A percentile compares a stretch with the other conserved stretches of the same genome.
Evolutionary conservation across 2,797 vertebrate genomes (phyloP).

Genomic region (Merluccius polli): DNA sequence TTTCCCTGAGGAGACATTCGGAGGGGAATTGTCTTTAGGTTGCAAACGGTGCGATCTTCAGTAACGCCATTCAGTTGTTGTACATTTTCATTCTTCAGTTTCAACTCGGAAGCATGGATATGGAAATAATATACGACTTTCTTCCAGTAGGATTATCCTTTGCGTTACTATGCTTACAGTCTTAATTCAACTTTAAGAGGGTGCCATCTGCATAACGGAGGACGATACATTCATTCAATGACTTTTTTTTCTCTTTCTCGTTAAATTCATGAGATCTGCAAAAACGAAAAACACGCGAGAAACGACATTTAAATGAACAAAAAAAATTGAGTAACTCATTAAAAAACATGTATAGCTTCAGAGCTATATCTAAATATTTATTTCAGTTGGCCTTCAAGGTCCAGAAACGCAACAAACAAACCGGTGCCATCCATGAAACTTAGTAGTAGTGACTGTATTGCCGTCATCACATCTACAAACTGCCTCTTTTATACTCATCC

Average conservation of each 20-base stretch:
- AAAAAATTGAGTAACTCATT: not conserved
- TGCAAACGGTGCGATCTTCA: not conserved
- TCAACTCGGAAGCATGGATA: not conserved
- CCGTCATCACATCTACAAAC: constrained; percentile 37
- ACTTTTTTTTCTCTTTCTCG: not conserved
- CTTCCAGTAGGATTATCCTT: not conserved
- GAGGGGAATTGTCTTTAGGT: not conserved
- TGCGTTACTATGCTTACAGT: not conserved
- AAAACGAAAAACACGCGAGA: not conserved
- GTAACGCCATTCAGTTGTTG: not conserved
- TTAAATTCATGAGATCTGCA: not conserved
- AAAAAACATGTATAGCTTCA: not conserved
- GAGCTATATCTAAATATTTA: not conserved
- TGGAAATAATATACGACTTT: not conserved
- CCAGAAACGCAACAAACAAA: not conserved
- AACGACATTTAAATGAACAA: not conserved
- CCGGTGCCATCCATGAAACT: not conserved
- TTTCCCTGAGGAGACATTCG: not conserved
- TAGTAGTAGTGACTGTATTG: not conserved
- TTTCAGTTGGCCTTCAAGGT: not conserved
- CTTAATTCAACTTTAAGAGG: no score
- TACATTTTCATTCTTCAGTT: not conserved
- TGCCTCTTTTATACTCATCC: constrained; percentile 56
- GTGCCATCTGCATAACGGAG: not conserved
- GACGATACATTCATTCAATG: not conserved